Conservation (phyloP, 2,797 vertebrate species). For the Bucorvus abyssinicus region DNA sequence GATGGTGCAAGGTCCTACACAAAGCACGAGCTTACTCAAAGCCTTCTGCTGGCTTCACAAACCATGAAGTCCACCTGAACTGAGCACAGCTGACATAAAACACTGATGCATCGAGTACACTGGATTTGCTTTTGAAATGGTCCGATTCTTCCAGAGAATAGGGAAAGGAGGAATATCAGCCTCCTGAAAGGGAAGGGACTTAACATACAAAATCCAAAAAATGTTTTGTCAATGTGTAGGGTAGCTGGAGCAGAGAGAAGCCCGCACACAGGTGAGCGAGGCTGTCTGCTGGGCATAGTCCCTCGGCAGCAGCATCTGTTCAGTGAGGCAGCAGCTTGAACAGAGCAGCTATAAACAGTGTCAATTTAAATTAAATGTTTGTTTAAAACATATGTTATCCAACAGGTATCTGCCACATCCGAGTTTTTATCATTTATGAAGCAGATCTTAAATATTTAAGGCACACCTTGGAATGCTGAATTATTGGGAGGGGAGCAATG, state of each 20-base stretch:
- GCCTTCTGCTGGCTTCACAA: not conserved
- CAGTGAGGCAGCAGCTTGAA: not conserved
- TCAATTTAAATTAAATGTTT: not conserved
- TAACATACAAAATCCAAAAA: not conserved
- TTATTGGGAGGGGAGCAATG: not conserved
- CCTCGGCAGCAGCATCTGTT: not conserved
- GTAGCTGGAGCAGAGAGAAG: not conserved
- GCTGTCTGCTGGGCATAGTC: not conserved
- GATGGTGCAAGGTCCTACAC: not conserved
- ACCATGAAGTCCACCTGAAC: not conserved
- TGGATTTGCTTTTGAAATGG: not conserved
- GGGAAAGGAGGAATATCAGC: not conserved
- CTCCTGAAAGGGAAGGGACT: not conserved
- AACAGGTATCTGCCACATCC: not conserved
- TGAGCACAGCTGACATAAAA: not conserved
- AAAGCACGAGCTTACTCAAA: not conserved
- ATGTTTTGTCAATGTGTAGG: not conserved
- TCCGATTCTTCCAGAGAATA: not conserved
- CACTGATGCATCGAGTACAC: not conserved
- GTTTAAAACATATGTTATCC: not conserved
- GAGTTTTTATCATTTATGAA: not conserved
- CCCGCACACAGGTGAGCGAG: not conserved
- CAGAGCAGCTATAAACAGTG: not conserved
- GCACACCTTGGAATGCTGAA: not conserved
- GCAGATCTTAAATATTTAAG: not conserved